Evolutionary conservation across 2,113 vertebrate genomes (phyloP).

Genomic region (Helogale parvula): DNA sequence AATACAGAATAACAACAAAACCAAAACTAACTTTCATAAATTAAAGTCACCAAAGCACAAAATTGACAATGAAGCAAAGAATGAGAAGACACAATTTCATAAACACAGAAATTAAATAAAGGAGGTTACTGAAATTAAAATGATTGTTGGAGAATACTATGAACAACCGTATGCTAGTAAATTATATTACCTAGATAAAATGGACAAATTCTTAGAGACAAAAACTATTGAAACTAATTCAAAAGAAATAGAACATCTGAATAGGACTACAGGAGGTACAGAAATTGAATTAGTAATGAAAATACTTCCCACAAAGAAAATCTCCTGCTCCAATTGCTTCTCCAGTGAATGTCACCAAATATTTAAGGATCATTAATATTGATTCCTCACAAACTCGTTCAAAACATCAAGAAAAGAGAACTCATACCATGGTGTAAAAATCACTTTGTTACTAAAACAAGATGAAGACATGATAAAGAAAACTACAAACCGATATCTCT

Average conservation of each 20-base stretch:
- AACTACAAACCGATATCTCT: neutral
- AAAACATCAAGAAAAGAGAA: neutral
- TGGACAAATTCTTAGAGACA: neutral
- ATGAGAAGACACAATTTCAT: neutral
- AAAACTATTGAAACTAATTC: neutral
- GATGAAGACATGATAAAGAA: neutral
- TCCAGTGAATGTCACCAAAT: neutral
- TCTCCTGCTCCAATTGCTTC: neutral
- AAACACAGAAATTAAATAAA: neutral
- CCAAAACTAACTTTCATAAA: neutral
- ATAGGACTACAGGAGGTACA: neutral
- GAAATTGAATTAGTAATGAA: neutral
- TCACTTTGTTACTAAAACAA: neutral
- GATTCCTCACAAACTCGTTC: neutral
- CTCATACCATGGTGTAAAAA: neutral
- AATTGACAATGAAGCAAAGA: neutral
- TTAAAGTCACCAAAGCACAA: neutral
- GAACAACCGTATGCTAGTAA: neutral
- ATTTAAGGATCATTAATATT: neutral
- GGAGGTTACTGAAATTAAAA: neutral
- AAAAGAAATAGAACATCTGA: neutral
- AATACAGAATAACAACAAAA: neutral
- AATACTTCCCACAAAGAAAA: neutral
- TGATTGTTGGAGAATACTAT: neutral
- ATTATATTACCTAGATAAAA: neutral